Evolutionary conservation across 2,797 vertebrate genomes (phyloP).

Genomic region (Masticophis lateralis): DNA sequence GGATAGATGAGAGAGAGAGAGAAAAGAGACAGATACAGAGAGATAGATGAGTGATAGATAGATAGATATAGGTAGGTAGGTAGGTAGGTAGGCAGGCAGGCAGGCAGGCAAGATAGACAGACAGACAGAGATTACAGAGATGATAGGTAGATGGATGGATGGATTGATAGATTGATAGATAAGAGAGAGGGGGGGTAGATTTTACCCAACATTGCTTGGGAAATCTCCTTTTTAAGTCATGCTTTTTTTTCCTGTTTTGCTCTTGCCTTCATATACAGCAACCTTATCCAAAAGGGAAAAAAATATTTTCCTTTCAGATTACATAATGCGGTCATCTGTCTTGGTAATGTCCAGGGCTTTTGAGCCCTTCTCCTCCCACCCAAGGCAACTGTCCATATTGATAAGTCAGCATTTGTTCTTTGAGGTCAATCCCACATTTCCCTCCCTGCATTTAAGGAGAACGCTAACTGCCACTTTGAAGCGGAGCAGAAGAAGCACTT

Average conservation of each 20-base stretch:
- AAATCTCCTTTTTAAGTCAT: not conserved
- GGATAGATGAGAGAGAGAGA: no score
- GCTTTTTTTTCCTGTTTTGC: not conserved
- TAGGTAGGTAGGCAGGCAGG: no score
- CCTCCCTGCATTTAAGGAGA: conserved; percentile 32
- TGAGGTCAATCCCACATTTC: conserved; percentile 11
- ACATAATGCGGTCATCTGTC: not conserved
- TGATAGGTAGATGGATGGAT: no score
- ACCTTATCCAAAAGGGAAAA: not conserved
- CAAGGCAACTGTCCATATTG: not conserved
- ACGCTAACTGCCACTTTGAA: conserved; percentile 38
- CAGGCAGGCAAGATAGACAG: no score
- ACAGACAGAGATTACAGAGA: no score
- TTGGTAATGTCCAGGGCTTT: not conserved
- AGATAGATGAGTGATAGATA: no score
- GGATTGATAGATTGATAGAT: no score
- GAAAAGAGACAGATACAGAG: no score
- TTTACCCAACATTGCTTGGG: not conserved
- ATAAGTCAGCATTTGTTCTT: conserved; percentile 34
- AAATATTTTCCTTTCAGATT: not conserved
- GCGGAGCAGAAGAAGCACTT: conserved; percentile 25
- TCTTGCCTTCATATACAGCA: not conserved
- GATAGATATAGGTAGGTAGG: no score
- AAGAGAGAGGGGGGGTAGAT: no score
- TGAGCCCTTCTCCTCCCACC: not conserved